Percentiles rank a stretch among this genome's conserved stretches.
phyloP scores from a whole-genome alignment of 2,888 invertebrate species.

The Drosophila atripex region DNA sequence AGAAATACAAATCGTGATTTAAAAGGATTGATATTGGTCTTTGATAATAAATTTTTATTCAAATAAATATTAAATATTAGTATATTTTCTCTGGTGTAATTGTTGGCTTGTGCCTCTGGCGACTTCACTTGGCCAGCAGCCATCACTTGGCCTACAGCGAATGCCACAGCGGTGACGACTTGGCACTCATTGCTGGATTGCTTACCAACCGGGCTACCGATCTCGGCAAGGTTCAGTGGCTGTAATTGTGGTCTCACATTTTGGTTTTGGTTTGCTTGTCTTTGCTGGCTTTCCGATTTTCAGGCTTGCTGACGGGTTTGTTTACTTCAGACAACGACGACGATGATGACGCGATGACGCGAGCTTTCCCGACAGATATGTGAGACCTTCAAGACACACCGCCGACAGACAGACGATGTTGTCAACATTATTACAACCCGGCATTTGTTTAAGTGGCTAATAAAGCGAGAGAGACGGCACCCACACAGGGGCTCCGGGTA shows the following conservation, averaged over 20 bases:
- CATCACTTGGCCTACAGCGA: constrained; percentile 36
- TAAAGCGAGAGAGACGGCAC: constrained; percentile 55
- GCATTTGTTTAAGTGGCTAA: constrained; percentile 59
- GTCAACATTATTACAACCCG: constrained; percentile 50
- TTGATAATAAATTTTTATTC: too few species aligned
- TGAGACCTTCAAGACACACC: constrained; percentile 41
- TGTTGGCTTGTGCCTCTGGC: constrained; percentile 42
- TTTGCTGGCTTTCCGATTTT: constrained; percentile 12
- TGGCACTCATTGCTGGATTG: constrained; percentile 46
- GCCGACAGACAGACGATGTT: constrained; percentile 32
- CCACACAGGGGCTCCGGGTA: constrained; percentile 42
- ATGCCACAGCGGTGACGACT: constrained; percentile 73
- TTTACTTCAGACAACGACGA: constrained; percentile 11
- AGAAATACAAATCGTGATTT: not conserved
- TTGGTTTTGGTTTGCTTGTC: constrained; percentile 19
- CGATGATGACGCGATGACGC: constrained; percentile 29
- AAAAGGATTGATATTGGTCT: too few species aligned
- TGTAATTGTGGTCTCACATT: constrained; percentile 45
- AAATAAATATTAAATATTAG: too few species aligned
- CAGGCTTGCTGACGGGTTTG: constrained; percentile 24
- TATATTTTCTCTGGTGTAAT: not conserved
- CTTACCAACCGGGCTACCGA: constrained; percentile 36
- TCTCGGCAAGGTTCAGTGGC: constrained; percentile 57
- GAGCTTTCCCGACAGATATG: constrained; percentile 22
- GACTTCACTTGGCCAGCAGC: constrained; percentile 38